Evolutionary conservation across 2,113 vertebrate species (phyloP).

Genomic region (Scalopus aquaticus): DNA sequence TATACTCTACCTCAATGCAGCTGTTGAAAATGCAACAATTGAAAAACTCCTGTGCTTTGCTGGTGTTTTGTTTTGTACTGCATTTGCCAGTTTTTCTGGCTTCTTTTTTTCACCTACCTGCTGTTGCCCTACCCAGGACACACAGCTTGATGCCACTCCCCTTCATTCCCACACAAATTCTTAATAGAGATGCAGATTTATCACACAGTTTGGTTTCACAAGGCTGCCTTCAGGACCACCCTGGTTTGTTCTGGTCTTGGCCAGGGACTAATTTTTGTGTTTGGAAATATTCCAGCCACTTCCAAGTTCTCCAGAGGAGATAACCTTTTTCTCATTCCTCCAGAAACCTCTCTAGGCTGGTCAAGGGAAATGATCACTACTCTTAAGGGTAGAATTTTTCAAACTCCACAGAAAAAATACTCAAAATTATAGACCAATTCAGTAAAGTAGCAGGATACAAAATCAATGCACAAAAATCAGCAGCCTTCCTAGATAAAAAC

Average conservation of each 20-base stretch:
- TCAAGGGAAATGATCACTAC: background rate
- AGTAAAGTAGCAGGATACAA: too few species aligned
- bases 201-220: background rate
- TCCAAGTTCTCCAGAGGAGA: background rate
- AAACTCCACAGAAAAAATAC: too few species aligned
- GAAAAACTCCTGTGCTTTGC: background rate
- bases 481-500: too few species aligned
- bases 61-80: background rate
- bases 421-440: too few species aligned
- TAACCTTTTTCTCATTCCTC: background rate
- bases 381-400: background rate
- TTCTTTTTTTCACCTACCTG: background rate
- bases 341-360: background rate
- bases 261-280: background rate
- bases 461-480: too few species aligned
- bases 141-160: background rate
- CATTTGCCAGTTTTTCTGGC: background rate
- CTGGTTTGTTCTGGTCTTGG: background rate
- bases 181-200: background rate
- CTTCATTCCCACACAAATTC: background rate
- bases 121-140: background rate
- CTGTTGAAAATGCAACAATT: background rate
- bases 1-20: background rate
- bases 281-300: background rate
- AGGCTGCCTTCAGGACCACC: background rate